Evolutionary conservation across 2,797 vertebrate genomes (phyloP).

Genomic region (Sorex maritimensis): DNA sequence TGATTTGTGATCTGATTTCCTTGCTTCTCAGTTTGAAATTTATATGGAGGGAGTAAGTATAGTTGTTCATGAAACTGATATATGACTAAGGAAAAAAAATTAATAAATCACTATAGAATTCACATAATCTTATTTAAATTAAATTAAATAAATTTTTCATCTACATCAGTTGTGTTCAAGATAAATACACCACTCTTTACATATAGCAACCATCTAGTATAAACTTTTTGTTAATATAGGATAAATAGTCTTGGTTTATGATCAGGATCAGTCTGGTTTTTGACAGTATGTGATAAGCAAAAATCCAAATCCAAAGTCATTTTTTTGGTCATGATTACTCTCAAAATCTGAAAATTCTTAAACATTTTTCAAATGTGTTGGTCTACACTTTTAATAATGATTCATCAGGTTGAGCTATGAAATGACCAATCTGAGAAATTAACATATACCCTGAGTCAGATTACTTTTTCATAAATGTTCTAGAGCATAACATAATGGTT

Average conservation of each 20-base stretch:
- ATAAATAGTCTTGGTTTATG: background rate
- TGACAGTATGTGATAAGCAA: background rate
- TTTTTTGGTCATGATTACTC: background rate
- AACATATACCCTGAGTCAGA: background rate
- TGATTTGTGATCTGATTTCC: background rate
- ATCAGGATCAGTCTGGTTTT: background rate
- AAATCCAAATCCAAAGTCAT: background rate
- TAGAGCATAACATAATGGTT: background rate
- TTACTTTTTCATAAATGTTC: background rate
- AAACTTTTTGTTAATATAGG: background rate
- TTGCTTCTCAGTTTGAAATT: background rate
- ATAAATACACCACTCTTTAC: conserved; percentile 11
- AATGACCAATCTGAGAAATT: conserved; percentile 14
- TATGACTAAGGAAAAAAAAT: background rate
- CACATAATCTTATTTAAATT: conserved; percentile 27
- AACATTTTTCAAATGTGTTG: conserved; percentile 19
- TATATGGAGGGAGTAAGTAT: background rate
- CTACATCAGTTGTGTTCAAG: background rate
- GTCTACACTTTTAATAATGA: conserved; percentile 15
- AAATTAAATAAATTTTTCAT: conserved; percentile 13
- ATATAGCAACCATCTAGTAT: background rate
- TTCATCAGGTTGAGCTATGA: conserved; percentile 15
- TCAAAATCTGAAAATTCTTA: background rate
- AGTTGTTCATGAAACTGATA: background rate
- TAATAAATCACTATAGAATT: conserved; percentile 29